phyloP scores from a whole-genome alignment of 2,888 invertebrate species.

The Atherix ibis region DNA sequence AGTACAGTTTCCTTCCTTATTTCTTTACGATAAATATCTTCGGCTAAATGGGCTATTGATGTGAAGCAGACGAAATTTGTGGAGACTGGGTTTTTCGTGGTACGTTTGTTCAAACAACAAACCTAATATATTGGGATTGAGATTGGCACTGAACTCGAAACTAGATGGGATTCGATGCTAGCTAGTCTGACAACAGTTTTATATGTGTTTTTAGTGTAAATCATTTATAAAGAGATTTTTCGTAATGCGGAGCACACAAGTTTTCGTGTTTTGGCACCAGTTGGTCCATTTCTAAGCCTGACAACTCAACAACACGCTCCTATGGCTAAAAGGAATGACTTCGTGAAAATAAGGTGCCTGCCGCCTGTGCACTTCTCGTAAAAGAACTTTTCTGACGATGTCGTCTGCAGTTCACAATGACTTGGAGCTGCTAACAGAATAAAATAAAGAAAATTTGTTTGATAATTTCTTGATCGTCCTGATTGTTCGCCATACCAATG shows the following conservation, averaged over 20 bases:
- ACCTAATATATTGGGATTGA: too few species aligned
- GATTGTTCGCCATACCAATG: neutral
- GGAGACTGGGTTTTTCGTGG: too few species aligned
- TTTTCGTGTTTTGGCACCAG: slow-evolving; percentile 8
- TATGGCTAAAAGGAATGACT: too few species aligned
- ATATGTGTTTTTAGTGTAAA: slow-evolving; percentile 11
- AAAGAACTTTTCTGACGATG: neutral
- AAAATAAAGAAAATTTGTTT: slow-evolving; percentile 6
- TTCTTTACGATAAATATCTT: too few species aligned
- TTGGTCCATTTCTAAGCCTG: slow-evolving; percentile 5
- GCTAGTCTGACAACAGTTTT: slow-evolving; percentile 12
- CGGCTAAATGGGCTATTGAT: too few species aligned
- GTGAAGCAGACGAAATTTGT: too few species aligned
- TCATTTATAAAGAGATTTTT: slow-evolving; percentile 13
- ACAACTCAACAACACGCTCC: slow-evolving; percentile 1
- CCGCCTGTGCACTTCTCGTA: too few species aligned
- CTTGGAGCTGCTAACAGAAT: neutral
- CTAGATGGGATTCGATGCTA: too few species aligned
- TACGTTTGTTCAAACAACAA: too few species aligned
- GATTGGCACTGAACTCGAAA: too few species aligned
- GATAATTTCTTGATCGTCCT: slow-evolving; percentile 7
- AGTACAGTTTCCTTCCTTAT: too few species aligned
- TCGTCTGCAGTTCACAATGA: neutral
- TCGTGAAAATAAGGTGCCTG: too few species aligned
- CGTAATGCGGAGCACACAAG: slow-evolving; percentile 8